Evolutionary conservation across 2,797 vertebrate genomes (phyloP).

Genomic region (Falco rusticolus): DNA sequence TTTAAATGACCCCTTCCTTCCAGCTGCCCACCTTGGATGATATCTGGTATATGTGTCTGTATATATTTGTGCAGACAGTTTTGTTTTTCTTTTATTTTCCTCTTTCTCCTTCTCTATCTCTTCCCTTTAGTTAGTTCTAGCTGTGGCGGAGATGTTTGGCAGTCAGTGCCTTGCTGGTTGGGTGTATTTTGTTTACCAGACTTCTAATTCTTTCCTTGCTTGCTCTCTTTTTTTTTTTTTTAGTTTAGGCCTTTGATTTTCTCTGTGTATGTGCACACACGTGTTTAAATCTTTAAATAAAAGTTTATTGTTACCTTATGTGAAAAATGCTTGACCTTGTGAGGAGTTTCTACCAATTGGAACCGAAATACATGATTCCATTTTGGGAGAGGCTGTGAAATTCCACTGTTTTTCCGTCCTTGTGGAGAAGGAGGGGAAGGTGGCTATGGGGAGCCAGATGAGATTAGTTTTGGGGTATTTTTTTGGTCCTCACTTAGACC

Average conservation of each 20-base stretch:
- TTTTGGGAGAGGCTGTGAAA: background rate
- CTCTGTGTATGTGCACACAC: fast-evolving
- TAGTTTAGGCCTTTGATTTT: background rate
- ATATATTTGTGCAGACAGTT: background rate
- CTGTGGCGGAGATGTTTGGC: background rate
- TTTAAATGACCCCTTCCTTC: background rate
- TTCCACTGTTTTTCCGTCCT: background rate
- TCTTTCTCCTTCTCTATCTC: background rate
- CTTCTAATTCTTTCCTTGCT: background rate
- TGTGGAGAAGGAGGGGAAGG: background rate
- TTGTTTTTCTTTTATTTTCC: background rate
- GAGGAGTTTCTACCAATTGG: background rate
- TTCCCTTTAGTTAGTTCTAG: background rate
- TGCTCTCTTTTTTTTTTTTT: background rate
- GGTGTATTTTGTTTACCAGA: background rate
- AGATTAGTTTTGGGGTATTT: background rate
- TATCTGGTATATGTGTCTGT: background rate
- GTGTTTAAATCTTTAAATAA: background rate
- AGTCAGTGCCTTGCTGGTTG: background rate
- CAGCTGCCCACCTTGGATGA: background rate
- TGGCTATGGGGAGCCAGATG: background rate
- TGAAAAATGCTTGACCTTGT: background rate
- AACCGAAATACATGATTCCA: background rate
- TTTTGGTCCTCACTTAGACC: background rate
- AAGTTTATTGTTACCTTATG: background rate